Base-by-base conservation (phyloP, 2,113 vertebrate species). In the Neogobius melanostomus region DNA sequence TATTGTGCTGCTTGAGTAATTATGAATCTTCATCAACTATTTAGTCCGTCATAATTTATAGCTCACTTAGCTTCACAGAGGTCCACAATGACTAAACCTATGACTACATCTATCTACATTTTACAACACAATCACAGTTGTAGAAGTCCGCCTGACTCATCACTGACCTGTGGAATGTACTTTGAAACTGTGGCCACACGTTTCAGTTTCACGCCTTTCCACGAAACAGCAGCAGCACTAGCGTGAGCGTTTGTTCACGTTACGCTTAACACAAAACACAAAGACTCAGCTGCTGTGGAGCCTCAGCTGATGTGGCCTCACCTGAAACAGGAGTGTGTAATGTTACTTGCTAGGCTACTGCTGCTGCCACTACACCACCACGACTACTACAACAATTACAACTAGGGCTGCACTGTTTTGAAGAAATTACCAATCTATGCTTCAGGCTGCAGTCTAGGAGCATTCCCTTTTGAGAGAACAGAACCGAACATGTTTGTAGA, bases 241-340 rank as follows among this genome's bases (percentile, higher is more conserved):
- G 53, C 28, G 11, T 11, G 11, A 11, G 17, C 17, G 11, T 9
- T 17, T 5, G n/a, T 53, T 53, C 7, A 17, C 7, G n/a, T 53
- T 53, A 4, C 8, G 42, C 12, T 15, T 48, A 64, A 67, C 47
- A 43, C 66, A 48, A 68, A 11, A 50, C 5, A 64, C 71, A n/a
- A n/a, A n/a, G 36, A 75, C 21, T 59, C 10, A n/a, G 61, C 21
- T 9, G 28, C 63, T 51, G 49, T n/a, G 66, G 56, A 77, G 61
- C 3, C 47, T 73, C 49, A 63, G 82, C 78, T 83, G 82, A 83
- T 85, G 81, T 78, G 64, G 81, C 73, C 28, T 17, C 54, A 16
- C 59, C 68, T 46, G 53, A 59, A 8, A 44, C 64, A 68, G 43
- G n/a, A 64, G 28, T 36, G 49, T 14, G 49, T 5, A 50, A 50